Percentiles rank a stretch among this genome's conserved stretches.
These are phyloP conservation scores for Odontamblyopus rebecca DNA, from an alignment of 2,797 vertebrate genomes.

Conservation along the genomic window DNA sequence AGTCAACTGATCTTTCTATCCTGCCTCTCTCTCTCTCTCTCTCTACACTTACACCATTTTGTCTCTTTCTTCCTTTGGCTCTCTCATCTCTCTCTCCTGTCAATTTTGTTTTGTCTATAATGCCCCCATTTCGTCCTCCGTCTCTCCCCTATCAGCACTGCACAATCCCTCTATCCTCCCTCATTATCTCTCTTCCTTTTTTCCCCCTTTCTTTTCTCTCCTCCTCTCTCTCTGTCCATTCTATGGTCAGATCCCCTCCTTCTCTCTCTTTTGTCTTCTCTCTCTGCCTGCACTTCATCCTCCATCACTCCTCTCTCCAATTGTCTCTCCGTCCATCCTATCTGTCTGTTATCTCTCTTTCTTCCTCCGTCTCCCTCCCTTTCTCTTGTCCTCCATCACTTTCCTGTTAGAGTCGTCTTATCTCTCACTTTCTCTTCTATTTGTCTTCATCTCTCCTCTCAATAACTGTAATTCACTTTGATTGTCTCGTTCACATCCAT, in stretches of 20 bases:
- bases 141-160: too few relatives aligned
- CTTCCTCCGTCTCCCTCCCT: neutral
- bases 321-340: neutral
- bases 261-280: too few relatives aligned
- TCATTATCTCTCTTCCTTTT: too few relatives aligned
- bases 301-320: neutral
- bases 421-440: neutral
- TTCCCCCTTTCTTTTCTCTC: too few relatives aligned
- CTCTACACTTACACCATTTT: too few relatives aligned
- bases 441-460: neutral
- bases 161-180: neutral
- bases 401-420: constrained; percentile 30
- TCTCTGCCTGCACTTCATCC: neutral
- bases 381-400: constrained; percentile 40
- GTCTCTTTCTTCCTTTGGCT: too few relatives aligned
- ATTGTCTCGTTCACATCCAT: neutral
- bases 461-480: neutral
- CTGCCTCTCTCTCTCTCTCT: neutral
- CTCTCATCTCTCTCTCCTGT: neutral
- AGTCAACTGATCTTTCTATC: neutral
- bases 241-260: too few relatives aligned
- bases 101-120: neutral
- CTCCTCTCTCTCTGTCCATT: neutral
- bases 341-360: neutral
- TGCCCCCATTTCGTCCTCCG: too few relatives aligned